A percentile compares a stretch with the other conserved stretches of the same genome.
These are phyloP conservation scores for Gyrodactylus bullatarudis DNA, from an alignment of 1,140 invertebrate genomes.

Conservation along the genomic window DNA sequence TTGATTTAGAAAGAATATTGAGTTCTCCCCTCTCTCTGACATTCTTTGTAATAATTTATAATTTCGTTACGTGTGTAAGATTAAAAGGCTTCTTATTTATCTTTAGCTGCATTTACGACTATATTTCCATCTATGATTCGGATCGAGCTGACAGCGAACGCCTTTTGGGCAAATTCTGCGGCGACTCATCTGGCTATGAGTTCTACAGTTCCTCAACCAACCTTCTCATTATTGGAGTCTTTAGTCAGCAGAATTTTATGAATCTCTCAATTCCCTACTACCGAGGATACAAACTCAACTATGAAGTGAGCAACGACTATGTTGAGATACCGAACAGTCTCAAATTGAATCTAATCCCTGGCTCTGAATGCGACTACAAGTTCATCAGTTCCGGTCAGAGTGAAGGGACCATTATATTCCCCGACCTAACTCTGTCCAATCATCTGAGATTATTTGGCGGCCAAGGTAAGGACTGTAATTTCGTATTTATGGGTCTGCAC, in stretches of 20 bases:
- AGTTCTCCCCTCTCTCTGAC: not conserved
- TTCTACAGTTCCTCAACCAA: not conserved
- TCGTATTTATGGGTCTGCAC: too few species aligned
- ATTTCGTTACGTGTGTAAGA: not conserved
- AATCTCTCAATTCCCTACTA: not conserved
- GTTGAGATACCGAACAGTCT: not conserved
- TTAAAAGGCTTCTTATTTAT: not conserved
- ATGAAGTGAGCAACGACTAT: not conserved
- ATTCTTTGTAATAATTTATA: not conserved
- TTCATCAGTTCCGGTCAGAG: not conserved
- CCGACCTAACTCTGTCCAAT: too few species aligned
- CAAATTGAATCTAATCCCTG: not conserved
- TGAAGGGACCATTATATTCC: not conserved
- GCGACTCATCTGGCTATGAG: not conserved
- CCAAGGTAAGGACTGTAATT: too few species aligned
- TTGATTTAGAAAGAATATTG: not conserved
- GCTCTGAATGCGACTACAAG: not conserved
- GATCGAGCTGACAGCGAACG: not conserved
- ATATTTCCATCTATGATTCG: not conserved
- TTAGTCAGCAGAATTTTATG: not conserved
- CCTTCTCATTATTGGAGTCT: not conserved
- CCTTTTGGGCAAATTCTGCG: not conserved
- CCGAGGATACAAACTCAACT: not conserved
- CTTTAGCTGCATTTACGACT: not conserved
- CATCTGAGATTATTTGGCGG: too few species aligned